Conservation (phyloP, 2,888 invertebrate genomes). For the Brassicogethes aeneus region DNA sequence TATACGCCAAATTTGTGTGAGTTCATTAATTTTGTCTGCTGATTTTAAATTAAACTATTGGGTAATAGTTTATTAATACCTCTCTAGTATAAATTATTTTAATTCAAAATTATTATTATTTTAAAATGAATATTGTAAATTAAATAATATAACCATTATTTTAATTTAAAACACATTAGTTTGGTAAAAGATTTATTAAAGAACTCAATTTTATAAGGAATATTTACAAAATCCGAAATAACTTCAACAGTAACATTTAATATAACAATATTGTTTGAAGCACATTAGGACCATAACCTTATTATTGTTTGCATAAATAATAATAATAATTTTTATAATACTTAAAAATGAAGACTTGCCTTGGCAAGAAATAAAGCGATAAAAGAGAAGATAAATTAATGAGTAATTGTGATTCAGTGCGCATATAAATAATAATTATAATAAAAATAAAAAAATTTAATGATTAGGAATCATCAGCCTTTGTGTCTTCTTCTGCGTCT, state of each 20-base stretch:
- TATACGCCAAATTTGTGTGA: too few species aligned
- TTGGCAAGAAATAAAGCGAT: constrained; percentile 8
- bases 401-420: constrained; percentile 1
- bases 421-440: neutral
- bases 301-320: constrained; percentile 4
- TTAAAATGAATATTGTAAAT: too few species aligned
- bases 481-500: constrained; percentile 20
- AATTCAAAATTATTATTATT: too few species aligned
- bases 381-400: constrained; percentile 2
- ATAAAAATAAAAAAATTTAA: too few species aligned
- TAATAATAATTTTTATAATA: constrained; percentile 5
- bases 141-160: too few species aligned
- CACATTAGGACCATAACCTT: constrained; percentile 6
- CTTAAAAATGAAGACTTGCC: constrained; percentile 7
- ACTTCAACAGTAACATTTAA: constrained; percentile 12
- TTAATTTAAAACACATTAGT: too few species aligned
- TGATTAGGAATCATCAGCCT: constrained; percentile 13
- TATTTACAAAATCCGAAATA: constrained; percentile 15
- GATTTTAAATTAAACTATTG: too few species aligned
- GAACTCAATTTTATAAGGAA: constrained; percentile 14
- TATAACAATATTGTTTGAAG: constrained; percentile 11
- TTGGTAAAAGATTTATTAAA: neutral
- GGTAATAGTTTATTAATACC: too few species aligned
- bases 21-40: too few species aligned
- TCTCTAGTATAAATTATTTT: too few species aligned